Conservation (phyloP, 2,113 vertebrate genomes). For the Megaceryle torquata region DNA sequence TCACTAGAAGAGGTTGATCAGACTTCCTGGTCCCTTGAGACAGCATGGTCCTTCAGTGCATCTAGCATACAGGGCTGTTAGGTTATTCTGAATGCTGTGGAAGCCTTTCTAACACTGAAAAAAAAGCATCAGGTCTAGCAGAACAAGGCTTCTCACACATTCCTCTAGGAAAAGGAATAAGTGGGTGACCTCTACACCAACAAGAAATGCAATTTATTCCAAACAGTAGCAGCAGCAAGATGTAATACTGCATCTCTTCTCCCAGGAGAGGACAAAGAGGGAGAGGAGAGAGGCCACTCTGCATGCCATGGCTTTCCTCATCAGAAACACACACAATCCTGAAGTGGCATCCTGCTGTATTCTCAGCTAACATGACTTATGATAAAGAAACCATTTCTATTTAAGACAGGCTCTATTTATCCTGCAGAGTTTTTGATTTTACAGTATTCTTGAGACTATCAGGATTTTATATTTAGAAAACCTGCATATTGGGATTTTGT, state of each 20-base stretch:
- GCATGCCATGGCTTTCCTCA: background rate
- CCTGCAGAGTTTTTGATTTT: background rate
- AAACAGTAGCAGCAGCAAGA: background rate
- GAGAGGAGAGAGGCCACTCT: background rate
- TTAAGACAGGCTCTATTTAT: background rate
- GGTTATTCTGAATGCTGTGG: background rate
- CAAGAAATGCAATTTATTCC: background rate
- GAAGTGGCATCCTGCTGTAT: background rate
- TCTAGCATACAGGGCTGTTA: background rate
- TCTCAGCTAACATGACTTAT: background rate
- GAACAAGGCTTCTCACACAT: background rate
- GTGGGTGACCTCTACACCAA: background rate
- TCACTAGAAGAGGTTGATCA: background rate
- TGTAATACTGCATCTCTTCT: rapidly evolving
- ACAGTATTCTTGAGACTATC: background rate
- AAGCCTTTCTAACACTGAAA: background rate
- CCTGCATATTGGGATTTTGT: background rate
- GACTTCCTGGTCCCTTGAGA: background rate
- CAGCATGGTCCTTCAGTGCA: background rate
- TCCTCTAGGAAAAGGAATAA: background rate
- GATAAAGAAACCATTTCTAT: background rate
- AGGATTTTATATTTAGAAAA: slow-evolving; percentile 20
- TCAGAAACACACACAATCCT: background rate
- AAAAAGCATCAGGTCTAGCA: background rate
- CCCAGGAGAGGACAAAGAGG: background rate